A percentile compares a stretch with the other conserved stretches of the same genome.
phyloP scores from a whole-genome alignment of 2,888 invertebrate species.

The Cryptocephalus primarius region DNA sequence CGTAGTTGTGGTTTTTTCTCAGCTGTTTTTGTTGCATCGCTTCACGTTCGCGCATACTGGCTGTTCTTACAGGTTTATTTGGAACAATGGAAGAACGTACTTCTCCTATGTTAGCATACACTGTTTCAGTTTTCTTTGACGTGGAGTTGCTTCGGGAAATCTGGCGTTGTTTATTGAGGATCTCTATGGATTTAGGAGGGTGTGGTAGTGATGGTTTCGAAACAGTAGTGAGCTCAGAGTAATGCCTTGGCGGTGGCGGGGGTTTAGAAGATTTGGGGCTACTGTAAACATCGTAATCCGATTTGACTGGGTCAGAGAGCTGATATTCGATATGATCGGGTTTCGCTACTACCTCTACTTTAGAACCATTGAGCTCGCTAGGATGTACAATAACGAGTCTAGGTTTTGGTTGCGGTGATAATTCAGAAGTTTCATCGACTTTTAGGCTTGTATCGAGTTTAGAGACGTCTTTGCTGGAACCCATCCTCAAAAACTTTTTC shows the following conservation, averaged over 20 bases:
- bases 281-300: conserved; percentile 13
- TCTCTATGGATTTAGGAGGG: conserved; percentile 55
- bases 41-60: conserved; percentile 74
- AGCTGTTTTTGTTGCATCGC: conserved; percentile 46
- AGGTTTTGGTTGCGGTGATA: conserved; percentile 20
- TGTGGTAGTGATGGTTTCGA: conserved; percentile 56
- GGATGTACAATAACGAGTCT: conserved; percentile 80
- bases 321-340: conserved; percentile 8
- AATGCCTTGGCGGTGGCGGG: conserved; percentile 63
- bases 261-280: conserved; percentile 36
- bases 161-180: conserved; percentile 41
- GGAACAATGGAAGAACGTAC: conserved; percentile 70
- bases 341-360: conserved; percentile 59
- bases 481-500: conserved; percentile 73
- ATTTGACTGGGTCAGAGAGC: conserved; percentile 12
- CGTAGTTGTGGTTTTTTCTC: conserved; percentile 25
- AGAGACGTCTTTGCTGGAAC: conserved; percentile 58
- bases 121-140: conserved; percentile 39
- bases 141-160: conserved; percentile 18
- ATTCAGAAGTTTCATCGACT: conserved; percentile 8
- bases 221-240: conserved; percentile 40
- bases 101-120: conserved; percentile 79
- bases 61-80: conserved; percentile 71
- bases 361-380: conserved; percentile 70
- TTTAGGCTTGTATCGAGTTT: conserved; percentile 36